A percentile compares a stretch with the other conserved stretches of the same genome.
phyloP scores from a whole-genome alignment of 2,888 invertebrate genomes.

The Glyphotaelius pellucidus region DNA sequence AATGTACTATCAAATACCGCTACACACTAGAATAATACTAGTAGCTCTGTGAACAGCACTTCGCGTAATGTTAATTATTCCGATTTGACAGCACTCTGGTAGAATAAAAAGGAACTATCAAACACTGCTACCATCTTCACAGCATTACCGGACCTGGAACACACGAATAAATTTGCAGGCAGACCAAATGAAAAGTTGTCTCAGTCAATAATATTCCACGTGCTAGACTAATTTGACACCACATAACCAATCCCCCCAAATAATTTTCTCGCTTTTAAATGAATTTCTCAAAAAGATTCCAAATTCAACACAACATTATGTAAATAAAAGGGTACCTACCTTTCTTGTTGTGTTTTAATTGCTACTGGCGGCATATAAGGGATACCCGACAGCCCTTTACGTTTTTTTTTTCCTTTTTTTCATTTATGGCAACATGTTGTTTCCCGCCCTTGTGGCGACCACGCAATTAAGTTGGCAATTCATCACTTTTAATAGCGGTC shows the following conservation, averaged over 20 bases:
- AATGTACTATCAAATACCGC: too few relatives aligned
- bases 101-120: too few relatives aligned
- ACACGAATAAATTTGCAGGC: too few relatives aligned
- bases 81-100: too few relatives aligned
- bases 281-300: background rate
- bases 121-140: too few relatives aligned
- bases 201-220: background rate
- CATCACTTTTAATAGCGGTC: constrained; percentile 60
- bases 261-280: background rate
- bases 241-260: background rate
- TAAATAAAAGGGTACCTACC: background rate
- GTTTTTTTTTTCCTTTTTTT: constrained; percentile 44
- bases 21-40: too few relatives aligned
- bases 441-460: constrained; percentile 51
- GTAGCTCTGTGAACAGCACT: too few relatives aligned
- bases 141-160: too few relatives aligned
- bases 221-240: background rate
- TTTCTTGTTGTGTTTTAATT: background rate
- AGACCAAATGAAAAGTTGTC: background rate
- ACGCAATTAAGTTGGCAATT: constrained; percentile 63
- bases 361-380: background rate
- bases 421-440: constrained; percentile 50
- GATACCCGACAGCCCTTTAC: constrained; percentile 21
- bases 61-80: too few relatives aligned
- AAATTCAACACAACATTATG: background rate